These are phyloP conservation scores for Papilio machaon DNA, from an alignment of 1,140 invertebrate genomes.

Conservation along the genomic window DNA sequence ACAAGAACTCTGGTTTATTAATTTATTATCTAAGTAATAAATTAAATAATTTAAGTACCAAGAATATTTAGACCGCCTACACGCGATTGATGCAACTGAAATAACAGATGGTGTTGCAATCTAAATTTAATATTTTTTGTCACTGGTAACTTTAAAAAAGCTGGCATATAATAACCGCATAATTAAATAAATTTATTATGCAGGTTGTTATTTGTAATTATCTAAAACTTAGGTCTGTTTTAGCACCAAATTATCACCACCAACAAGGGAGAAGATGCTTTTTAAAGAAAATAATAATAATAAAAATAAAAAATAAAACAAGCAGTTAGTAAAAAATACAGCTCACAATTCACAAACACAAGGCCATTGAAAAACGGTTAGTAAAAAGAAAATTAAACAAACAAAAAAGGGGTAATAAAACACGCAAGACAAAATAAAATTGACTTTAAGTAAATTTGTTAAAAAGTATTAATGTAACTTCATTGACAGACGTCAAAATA, in stretches of 20 bases:
- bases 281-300: conserved; percentile 51
- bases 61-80: conserved; percentile 49
- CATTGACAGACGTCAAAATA: conserved; percentile 49
- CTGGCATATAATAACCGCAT: conserved; percentile 43
- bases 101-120: conserved; percentile 71
- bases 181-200: conserved; percentile 56
- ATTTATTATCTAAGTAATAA: conserved; percentile 56
- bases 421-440: conserved; percentile 45
- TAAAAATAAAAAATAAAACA: conserved; percentile 58
- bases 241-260: conserved; percentile 77
- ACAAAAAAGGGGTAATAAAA: conserved; percentile 52
- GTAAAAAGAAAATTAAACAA: conserved; percentile 58
- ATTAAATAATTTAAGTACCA: conserved; percentile 61
- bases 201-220: conserved; percentile 60
- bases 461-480: background rate
- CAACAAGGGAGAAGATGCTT: conserved; percentile 55
- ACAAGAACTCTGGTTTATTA: conserved; percentile 66
- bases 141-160: conserved; percentile 51
- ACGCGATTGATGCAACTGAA: conserved; percentile 65
- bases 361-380: conserved; percentile 67
- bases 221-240: conserved; percentile 67
- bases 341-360: conserved; percentile 67
- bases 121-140: conserved; percentile 54
- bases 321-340: conserved; percentile 70
- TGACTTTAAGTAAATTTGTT: background rate